Percentiles rank a stretch among this genome's conserved stretches.
phyloP scores from a whole-genome alignment of 2,888 invertebrate species.

The Drosophila testacea region DNA sequence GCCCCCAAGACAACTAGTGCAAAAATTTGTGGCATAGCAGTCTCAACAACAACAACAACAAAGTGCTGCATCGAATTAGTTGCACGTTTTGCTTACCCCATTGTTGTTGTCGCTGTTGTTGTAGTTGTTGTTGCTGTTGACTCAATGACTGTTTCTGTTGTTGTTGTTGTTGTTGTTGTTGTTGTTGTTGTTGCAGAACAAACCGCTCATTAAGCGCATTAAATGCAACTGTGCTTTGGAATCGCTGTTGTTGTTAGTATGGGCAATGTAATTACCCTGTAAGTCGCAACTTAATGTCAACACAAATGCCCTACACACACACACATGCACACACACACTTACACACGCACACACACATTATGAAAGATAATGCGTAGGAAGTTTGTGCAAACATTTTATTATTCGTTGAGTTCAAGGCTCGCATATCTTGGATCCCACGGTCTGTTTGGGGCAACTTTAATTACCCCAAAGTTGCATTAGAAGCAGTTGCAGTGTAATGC shows the following conservation, averaged over 20 bases:
- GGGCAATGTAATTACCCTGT: slow-evolving; percentile 65
- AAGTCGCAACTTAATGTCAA: slow-evolving; percentile 66
- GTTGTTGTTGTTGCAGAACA: slow-evolving; percentile 71
- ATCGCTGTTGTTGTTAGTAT: slow-evolving; percentile 36
- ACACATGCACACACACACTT: slow-evolving; percentile 18
- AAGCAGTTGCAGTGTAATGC: not conserved
- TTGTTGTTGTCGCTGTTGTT: slow-evolving; percentile 37
- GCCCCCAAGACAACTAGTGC: slow-evolving; percentile 75
- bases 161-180: slow-evolving; percentile 64
- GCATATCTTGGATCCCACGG: slow-evolving; percentile 5
- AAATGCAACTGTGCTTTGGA: slow-evolving; percentile 64
- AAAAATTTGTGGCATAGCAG: slow-evolving; percentile 60
- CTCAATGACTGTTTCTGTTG: slow-evolving; percentile 42
- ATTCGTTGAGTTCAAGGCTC: slow-evolving; percentile 12
- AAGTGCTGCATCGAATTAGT: slow-evolving; percentile 62
- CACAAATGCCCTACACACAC: slow-evolving; percentile 55
- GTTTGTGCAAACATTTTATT: slow-evolving; percentile 4
- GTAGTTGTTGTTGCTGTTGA: slow-evolving; percentile 14
- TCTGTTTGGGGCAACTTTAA: not conserved
- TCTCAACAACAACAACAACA: slow-evolving; percentile 31
- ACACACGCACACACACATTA: slow-evolving; percentile 24
- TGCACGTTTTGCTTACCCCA: slow-evolving; percentile 61
- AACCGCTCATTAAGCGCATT: slow-evolving; percentile 77
- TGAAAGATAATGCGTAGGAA: slow-evolving; percentile 5
- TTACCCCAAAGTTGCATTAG: not conserved